These are phyloP conservation scores for Hirudinaria manillensis DNA, from an alignment of 2,888 invertebrate species.

Conservation along the genomic window DNA sequence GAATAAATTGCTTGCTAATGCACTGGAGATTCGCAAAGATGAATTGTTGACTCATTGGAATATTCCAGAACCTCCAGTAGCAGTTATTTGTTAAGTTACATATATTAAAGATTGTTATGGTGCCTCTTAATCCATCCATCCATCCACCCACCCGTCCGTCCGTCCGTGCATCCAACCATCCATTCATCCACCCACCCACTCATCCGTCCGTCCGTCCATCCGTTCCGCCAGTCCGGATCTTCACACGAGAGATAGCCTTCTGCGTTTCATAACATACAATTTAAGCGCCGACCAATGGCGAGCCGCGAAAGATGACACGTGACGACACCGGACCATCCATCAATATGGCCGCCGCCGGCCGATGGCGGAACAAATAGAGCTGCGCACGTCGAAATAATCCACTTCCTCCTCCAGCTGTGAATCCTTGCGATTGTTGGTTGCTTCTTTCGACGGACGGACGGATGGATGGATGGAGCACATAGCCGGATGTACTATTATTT, in stretches of 20 bases:
- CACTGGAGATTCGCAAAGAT: no score
- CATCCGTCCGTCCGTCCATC: neutral
- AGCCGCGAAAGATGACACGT: conserved; percentile 23
- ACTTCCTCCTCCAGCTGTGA: conserved; percentile 55
- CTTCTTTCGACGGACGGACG: neutral
- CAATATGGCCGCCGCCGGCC: conserved; percentile 27
- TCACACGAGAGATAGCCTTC: conserved; percentile 13
- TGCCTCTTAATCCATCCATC: neutral
- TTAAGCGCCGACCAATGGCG: conserved; percentile 25
- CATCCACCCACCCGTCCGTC: neutral
- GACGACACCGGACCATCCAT: conserved; percentile 25
- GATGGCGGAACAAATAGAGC: conserved; percentile 29
- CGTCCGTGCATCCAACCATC: neutral
- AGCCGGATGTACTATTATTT: no score
- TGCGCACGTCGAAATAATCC: conserved; percentile 30
- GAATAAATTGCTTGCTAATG: no score
- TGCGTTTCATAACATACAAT: conserved; percentile 19
- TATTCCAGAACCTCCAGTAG: no score
- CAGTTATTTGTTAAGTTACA: no score
- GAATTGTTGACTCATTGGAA: no score
- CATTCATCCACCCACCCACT: neutral
- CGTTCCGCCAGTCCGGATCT: neutral
- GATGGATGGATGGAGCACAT: neutral
- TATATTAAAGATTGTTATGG: no score
- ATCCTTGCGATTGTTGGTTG: conserved; percentile 68